These are phyloP conservation scores for Phortica okadai DNA, from an alignment of 2,888 invertebrate genomes.

Conservation along the genomic window DNA sequence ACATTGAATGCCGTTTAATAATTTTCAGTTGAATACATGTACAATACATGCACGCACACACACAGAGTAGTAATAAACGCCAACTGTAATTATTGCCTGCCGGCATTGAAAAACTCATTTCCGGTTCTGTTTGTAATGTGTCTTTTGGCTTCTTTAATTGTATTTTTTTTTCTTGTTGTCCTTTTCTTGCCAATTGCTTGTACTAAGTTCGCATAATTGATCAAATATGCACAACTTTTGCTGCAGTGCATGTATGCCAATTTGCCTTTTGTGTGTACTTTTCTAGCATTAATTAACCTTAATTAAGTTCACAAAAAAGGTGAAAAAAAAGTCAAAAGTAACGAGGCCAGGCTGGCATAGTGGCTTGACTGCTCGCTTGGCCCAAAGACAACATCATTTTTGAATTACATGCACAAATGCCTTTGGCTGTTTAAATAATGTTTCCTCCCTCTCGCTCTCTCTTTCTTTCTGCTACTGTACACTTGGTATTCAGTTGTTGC, in stretches of 20 bases:
- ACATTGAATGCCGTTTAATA: slow-evolving; percentile 44
- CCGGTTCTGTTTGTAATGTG: slow-evolving; percentile 45
- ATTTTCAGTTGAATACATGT: background rate
- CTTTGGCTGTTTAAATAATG: slow-evolving; percentile 12
- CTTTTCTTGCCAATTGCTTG: background rate
- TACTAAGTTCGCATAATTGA: background rate
- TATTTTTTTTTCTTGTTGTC: slow-evolving; percentile 11
- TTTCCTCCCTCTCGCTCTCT: background rate
- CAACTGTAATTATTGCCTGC: slow-evolving; percentile 62
- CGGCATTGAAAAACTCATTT: slow-evolving; percentile 68
- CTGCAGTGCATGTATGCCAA: slow-evolving; percentile 51
- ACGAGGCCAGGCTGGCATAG: background rate
- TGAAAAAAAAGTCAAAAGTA: background rate
- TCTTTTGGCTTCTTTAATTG: slow-evolving; percentile 5
- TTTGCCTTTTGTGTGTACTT: slow-evolving; percentile 56
- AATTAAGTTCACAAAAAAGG: slow-evolving; percentile 58
- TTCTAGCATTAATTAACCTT: slow-evolving; percentile 66
- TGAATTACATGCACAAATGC: slow-evolving; percentile 18
- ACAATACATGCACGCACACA: background rate
- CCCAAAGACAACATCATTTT: slow-evolving; percentile 9
- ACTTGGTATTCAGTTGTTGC: background rate
- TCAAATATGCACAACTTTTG: slow-evolving; percentile 22
- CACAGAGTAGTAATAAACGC: slow-evolving; percentile 37
- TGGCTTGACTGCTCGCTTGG: background rate
- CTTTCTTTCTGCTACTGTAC: background rate